These are phyloP conservation scores for Reinhardtius hippoglossoides DNA, from an alignment of 2,113 vertebrate species.

Conservation along the genomic window DNA sequence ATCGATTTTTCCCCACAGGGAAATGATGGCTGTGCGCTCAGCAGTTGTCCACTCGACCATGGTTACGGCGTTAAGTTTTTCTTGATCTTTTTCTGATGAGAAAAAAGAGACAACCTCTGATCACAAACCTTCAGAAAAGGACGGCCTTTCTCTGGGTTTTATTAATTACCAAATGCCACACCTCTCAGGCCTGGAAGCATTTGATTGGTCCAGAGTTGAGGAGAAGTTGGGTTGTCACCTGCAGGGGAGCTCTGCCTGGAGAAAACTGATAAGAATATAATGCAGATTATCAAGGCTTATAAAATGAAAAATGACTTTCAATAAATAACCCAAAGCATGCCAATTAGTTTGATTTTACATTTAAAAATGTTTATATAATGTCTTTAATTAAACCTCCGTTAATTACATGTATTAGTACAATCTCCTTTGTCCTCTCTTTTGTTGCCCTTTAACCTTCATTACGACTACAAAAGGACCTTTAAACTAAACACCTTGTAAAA, in stretches of 20 bases:
- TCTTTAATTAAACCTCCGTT: no score
- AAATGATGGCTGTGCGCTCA: slow-evolving; percentile 59
- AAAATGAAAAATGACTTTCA: neutral
- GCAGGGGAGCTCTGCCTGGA: neutral
- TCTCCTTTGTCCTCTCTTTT: no score
- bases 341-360: no score
- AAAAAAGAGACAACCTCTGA: neutral
- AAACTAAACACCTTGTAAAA: no score
- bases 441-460: no score
- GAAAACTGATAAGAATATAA: neutral
- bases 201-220: slow-evolving; percentile 32
- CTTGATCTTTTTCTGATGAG: neutral
- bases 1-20: slow-evolving; percentile 54
- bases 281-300: neutral
- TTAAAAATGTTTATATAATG: no score
- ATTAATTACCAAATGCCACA: slow-evolving; percentile 43
- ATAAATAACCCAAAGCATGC: no score
- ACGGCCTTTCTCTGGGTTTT: neutral
- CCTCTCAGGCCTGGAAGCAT: slow-evolving; percentile 10
- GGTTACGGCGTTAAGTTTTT: slow-evolving; percentile 12
- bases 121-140: neutral
- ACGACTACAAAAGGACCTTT: no score
- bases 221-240: slow-evolving; percentile 1
- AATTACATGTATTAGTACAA: no score
- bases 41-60: slow-evolving; percentile 77